Conservation (phyloP, 2,888 invertebrate species). For the Ceriagrion tenellum region DNA sequence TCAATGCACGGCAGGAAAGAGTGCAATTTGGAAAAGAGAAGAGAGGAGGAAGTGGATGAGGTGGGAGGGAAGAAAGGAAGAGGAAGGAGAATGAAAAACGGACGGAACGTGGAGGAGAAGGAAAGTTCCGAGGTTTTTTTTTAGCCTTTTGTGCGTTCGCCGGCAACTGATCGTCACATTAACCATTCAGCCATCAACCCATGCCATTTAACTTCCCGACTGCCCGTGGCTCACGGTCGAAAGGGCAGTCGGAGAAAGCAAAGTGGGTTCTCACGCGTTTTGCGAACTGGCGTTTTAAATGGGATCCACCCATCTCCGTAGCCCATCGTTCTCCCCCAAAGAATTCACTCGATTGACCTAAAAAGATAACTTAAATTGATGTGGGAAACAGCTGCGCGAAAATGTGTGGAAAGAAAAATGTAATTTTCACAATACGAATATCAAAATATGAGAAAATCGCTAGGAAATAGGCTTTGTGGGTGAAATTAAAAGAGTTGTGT, state of each 20-base stretch:
- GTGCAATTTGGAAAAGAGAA: background rate
- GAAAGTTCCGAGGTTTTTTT: too few species aligned
- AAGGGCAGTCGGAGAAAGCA: background rate
- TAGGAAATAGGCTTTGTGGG: background rate
- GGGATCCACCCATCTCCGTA: background rate
- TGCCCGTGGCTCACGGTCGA: background rate
- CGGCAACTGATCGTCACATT: background rate
- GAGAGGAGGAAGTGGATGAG: background rate
- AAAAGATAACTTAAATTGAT: background rate
- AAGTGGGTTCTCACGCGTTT: background rate
- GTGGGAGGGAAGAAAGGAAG: background rate
- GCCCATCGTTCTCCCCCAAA: background rate
- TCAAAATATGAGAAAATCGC: background rate
- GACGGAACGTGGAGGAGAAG: too few species aligned
- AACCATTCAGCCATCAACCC: constrained; percentile 7
- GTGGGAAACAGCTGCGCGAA: background rate
- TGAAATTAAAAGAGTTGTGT: too few species aligned
- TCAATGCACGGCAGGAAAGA: background rate
- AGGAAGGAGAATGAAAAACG: background rate
- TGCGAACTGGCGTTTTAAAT: background rate
- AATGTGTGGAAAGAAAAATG: background rate
- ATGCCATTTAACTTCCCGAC: background rate
- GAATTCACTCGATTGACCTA: background rate
- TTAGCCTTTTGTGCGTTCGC: background rate
- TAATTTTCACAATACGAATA: background rate